Evolutionary conservation across 2,797 vertebrate genomes (phyloP).

Genomic region (Fundulus diaphanus): DNA sequence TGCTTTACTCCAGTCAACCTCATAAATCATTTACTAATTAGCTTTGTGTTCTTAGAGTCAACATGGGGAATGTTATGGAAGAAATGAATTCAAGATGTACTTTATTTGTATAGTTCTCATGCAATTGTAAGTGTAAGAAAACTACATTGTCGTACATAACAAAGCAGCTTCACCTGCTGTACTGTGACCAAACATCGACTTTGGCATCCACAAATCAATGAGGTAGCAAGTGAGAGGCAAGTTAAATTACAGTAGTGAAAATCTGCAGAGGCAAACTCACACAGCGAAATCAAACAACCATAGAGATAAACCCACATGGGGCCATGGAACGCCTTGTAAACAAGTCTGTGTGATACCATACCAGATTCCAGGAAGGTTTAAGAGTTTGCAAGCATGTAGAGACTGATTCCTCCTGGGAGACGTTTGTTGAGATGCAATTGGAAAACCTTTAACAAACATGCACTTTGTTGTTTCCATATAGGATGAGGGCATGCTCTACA

Average conservation of each 20-base stretch:
- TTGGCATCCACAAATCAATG: constrained; percentile 23
- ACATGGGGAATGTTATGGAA: not conserved
- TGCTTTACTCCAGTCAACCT: not conserved
- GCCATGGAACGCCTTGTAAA: constrained; percentile 64
- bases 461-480: constrained; percentile 13
- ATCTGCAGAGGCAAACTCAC: constrained; percentile 59
- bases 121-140: not conserved
- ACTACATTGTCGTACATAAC: not conserved
- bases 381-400: constrained; percentile 50
- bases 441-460: constrained; percentile 31
- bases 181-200: constrained; percentile 10
- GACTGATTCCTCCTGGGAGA: constrained; percentile 49
- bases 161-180: constrained; percentile 2
- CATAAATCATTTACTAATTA: not conserved
- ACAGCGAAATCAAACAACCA: constrained; percentile 65
- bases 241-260: constrained; percentile 41
- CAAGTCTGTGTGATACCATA: constrained; percentile 62
- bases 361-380: constrained; percentile 37
- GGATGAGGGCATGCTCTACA: not conserved
- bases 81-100: not conserved
- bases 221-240: constrained; percentile 43
- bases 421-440: constrained; percentile 25
- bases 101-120: not conserved
- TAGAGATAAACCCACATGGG: constrained; percentile 72
- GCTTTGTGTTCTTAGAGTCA: not conserved